A percentile compares a stretch with the other conserved stretches of the same genome.
Evolutionary conservation across 2,113 vertebrate species (phyloP).

Genomic region (Pterocles burchelli): DNA sequence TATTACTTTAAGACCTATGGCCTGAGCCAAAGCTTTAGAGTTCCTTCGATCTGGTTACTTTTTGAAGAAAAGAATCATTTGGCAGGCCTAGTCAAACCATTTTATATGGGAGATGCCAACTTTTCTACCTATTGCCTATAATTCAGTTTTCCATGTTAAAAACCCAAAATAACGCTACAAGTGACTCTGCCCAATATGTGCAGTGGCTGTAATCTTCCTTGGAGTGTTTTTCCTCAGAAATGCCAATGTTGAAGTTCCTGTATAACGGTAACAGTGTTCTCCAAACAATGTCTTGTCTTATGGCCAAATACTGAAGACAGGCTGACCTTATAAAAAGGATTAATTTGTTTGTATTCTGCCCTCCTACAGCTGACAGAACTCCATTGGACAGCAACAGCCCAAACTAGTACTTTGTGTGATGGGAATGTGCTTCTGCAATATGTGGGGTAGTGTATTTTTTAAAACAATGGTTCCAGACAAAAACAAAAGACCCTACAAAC

Average conservation of each 20-base stretch:
- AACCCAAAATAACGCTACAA: neutral
- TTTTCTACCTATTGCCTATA: neutral
- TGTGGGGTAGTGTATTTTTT: fast-evolving
- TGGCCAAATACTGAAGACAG: neutral
- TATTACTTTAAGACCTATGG: neutral
- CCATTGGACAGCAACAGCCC: neutral
- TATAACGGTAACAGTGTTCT: neutral
- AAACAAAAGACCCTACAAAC: neutral
- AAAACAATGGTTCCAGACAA: neutral
- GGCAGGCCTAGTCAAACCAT: neutral
- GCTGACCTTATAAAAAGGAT: neutral
- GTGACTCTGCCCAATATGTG: neutral
- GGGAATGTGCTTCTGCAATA: neutral
- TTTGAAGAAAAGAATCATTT: neutral
- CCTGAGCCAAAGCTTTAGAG: neutral
- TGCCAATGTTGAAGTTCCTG: neutral
- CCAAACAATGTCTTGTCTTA: neutral
- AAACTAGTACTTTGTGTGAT: neutral
- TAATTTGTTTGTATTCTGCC: neutral
- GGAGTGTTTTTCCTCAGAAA: neutral
- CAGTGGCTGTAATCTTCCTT: neutral
- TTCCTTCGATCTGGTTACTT: neutral
- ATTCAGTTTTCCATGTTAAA: neutral
- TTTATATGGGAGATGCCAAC: neutral
- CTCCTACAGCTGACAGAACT: neutral